Evolutionary conservation across 2,113 vertebrate genomes (phyloP).

Genomic region (Potamarius usumacintae): DNA sequence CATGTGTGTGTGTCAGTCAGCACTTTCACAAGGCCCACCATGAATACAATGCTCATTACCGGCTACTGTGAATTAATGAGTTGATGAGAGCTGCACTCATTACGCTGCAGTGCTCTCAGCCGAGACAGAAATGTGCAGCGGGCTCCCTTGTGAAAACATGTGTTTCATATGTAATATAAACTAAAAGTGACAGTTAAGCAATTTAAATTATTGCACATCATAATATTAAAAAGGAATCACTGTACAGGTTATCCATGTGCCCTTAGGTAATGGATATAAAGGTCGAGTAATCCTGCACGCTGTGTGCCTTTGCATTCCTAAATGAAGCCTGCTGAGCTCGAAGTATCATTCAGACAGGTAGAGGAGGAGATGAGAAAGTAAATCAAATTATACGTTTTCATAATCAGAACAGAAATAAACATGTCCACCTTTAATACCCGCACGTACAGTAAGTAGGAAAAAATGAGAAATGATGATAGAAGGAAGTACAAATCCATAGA

Average conservation of each 20-base stretch:
- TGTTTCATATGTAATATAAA: conserved; percentile 18
- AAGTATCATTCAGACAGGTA: neutral
- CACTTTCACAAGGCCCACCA: conserved; percentile 51
- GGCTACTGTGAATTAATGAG: conserved; percentile 61
- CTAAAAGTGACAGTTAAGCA: conserved; percentile 15
- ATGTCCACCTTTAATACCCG: neutral
- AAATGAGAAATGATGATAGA: neutral
- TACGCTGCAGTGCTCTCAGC: conserved; percentile 43
- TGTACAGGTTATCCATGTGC: neutral
- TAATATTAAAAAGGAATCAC: conserved; percentile 2
- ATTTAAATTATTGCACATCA: neutral
- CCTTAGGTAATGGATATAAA: neutral
- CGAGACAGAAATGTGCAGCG: conserved; percentile 14
- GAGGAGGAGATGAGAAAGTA: neutral
- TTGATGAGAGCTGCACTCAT: conserved; percentile 60
- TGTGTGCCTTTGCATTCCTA: neutral
- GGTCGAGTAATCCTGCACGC: neutral
- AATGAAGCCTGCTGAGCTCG: neutral
- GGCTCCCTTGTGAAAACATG: conserved; percentile 20
- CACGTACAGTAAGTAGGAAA: neutral
- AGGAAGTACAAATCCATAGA: neutral
- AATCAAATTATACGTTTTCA: neutral
- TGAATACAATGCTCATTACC: conserved; percentile 63
- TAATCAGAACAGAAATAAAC: neutral
- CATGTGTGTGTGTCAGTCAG: conserved; percentile 60